Base-by-base conservation (phyloP, 2,888 invertebrate species). In the Zaprionus obscuricornis region DNA sequence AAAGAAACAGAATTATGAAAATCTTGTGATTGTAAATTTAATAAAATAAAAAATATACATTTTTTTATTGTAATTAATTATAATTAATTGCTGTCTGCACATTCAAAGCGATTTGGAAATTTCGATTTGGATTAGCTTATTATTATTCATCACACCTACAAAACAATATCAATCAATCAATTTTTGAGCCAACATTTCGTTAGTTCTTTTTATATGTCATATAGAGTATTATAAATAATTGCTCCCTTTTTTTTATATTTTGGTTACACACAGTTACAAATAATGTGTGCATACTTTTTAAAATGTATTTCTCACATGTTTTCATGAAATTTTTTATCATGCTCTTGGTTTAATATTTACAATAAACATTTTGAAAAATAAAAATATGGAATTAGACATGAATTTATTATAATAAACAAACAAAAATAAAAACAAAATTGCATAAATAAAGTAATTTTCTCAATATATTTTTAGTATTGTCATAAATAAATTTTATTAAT, bases 21-120 rank as follows among this genome's bases (percentile, higher is more conserved):
- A 65, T 79, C 74, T 81, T 81, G 79, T 81, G 79, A 81, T 81
- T 75, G 83, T 83, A 83, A 79, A 83, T 76, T 81, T 83, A 83
- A 79, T 82, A 82, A 76, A 74, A 65, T 63, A 29, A 62, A 66
- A 65, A 66, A 59, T 56, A 73, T 63, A 72, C 33, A 76, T n/a
- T 64, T 74, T 71, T 60, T 72, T 26, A 65, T 66, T 82, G 63
- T 81, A 77, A 77, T 71, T 77, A 69, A 66, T 68, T 59, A 62
- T 52, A 62, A 51, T 64, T 20, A 63, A 46, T 59, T 64, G 39
- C 29, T 22, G n/a, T 22, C 43, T 37, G 52, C 58, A 74, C 58
- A 39, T 51, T 59, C 13, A 43, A 37, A n/a, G n/a, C n/a, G n/a
- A n/a, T n/a, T n/a, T n/a, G n/a, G n/a, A n/a, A n/a, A n/a, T n/a